Evolutionary conservation across 2,888 invertebrate species (phyloP), one percentile per base, ranked within the genome.

Genomic region (Acholoe squamosa): DNA sequence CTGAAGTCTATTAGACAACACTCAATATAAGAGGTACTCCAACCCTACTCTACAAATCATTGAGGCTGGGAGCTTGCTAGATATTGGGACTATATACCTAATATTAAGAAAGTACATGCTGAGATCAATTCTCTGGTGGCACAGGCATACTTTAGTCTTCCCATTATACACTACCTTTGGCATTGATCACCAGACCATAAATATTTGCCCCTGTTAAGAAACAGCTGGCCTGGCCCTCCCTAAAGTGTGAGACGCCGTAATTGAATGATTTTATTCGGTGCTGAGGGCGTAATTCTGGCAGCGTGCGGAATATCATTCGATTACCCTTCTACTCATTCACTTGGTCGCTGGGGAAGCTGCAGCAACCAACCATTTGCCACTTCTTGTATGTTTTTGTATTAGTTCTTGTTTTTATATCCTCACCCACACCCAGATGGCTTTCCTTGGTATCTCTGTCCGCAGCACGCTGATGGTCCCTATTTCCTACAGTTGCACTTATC

Each of bases 221-320:
- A 34, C 34, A 80, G 34, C n/a, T 0, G 25, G 52, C 14, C 28
- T 22, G 86, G 14, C 16, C 16, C 16, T 86, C 86, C 31, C 86
- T 28, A 56, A 56, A 86, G 86, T 86, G 86, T 86, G 14, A 14
- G 25, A 7, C 3, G 7, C 56, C 0, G 56, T 86, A 86, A 86
- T 86, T 86, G 86, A 86, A 86, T 86, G 86, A 86, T 86, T 86
- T 86, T 86, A 86, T 86, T 86, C 86, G 19, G 56, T 7, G 86
- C 86, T 52, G 3, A 19, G 54, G 54, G 86, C 52, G 56, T 86
- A 86, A 86, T 86, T 86, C 52, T n/a, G 28, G 54, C 22, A 25
- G 52, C 52, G 25, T 22, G 22, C 25, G 25, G 86, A 86, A 56
- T 86, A 86, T 86, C 86, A 86, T 86, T 86, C 86, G 56, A 86